A percentile compares a stretch with the other conserved stretches of the same genome.
phyloP scores from a whole-genome alignment of 2,888 invertebrate genomes.

The Leptopilina syphax region DNA sequence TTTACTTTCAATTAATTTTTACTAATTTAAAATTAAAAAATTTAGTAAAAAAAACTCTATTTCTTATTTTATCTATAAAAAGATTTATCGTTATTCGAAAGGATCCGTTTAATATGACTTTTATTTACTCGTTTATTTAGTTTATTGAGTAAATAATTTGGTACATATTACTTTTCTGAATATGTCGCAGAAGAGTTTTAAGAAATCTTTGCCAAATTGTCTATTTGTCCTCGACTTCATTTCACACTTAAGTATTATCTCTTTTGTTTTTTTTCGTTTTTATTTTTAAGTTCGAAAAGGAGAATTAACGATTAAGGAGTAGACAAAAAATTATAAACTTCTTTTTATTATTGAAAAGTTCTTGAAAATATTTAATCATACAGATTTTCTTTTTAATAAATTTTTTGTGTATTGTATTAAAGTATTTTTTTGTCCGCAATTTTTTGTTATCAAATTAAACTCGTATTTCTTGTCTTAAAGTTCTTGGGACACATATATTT shows the following conservation, averaged over 20 bases:
- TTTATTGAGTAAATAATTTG: slow-evolving; percentile 16
- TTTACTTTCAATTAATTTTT: too few species aligned
- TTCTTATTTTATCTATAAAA: neutral
- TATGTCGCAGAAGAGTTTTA: slow-evolving; percentile 1
- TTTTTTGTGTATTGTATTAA: too few species aligned
- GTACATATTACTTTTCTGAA: neutral
- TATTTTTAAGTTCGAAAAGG: neutral
- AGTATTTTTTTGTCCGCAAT: too few species aligned
- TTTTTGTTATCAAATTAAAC: neutral
- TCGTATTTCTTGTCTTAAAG: slow-evolving; percentile 2
- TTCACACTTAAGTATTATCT: slow-evolving; percentile 10
- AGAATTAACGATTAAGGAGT: neutral
- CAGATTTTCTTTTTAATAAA: too few species aligned
- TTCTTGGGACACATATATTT: neutral
- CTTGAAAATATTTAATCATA: too few species aligned
- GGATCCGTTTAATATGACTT: neutral
- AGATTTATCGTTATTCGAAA: slow-evolving; percentile 13
- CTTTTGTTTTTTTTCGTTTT: neutral
- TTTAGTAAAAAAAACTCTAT: too few species aligned
- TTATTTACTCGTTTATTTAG: neutral
- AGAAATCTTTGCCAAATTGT: slow-evolving; percentile 26
- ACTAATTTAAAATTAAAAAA: too few species aligned
- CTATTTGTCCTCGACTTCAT: slow-evolving; percentile 27
- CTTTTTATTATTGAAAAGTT: too few species aligned
- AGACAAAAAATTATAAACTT: neutral